These are phyloP conservation scores for Oncorhynchus tshawytscha DNA, from an alignment of 2,113 vertebrate genomes.

Conservation along the genomic window DNA sequence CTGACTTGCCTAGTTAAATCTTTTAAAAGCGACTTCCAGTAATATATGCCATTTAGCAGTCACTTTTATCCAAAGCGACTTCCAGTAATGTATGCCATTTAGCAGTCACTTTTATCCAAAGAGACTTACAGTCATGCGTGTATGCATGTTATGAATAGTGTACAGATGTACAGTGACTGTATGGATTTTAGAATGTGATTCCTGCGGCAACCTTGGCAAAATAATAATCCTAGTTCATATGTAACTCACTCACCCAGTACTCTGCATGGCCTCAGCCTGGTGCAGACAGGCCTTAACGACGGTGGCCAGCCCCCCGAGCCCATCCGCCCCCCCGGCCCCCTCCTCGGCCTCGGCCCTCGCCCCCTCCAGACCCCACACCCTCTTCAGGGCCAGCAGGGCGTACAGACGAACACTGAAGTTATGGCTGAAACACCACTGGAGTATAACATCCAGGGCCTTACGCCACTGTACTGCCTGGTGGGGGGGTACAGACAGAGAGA, in stretches of 20 bases:
- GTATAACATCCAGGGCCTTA: constrained; percentile 76
- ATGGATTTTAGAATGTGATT: no score
- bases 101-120: no score
- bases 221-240: no score
- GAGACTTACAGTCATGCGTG: no score
- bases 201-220: no score
- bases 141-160: no score
- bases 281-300: constrained; percentile 84
- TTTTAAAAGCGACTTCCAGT: no score
- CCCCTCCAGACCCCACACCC: constrained; percentile 81
- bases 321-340: constrained; percentile 34
- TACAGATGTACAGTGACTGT: no score
- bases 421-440: constrained; percentile 91
- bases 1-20: no score
- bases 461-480: constrained; percentile 73
- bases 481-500: neutral
- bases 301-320: constrained; percentile 73
- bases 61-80: no score
- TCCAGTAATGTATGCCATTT: no score
- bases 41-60: no score
- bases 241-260: constrained; percentile 76
- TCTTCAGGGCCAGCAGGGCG: constrained; percentile 86
- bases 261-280: constrained; percentile 86
- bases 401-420: constrained; percentile 93
- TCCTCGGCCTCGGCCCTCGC: constrained; percentile 15